A percentile compares a stretch with the other conserved stretches of the same genome.
phyloP scores from a whole-genome alignment of 2,797 vertebrate genomes.

The Peromyscus nudipes region DNA sequence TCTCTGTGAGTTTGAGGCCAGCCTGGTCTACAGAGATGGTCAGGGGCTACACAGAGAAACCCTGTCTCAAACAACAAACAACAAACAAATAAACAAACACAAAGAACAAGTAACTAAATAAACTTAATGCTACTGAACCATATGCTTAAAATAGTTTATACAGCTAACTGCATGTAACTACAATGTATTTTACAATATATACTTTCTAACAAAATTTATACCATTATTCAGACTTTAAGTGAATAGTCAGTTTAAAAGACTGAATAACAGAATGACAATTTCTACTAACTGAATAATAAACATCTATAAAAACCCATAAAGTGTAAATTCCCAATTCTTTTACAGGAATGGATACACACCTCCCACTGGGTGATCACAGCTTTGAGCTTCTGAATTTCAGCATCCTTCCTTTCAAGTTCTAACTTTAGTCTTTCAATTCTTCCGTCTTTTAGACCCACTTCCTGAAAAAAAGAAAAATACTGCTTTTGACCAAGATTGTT shows the following conservation, averaged over 20 bases:
- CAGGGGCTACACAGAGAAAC: background rate
- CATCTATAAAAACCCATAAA: conserved; percentile 33
- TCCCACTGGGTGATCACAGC: conserved; percentile 94
- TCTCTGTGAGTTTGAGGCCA: background rate
- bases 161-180: background rate
- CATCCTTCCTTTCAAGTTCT: conserved; percentile 96
- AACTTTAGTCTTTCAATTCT: conserved; percentile 95
- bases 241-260: conserved; percentile 59
- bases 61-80: background rate
- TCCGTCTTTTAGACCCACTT: conserved; percentile 90
- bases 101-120: background rate
- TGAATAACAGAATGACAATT: conserved; percentile 52
- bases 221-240: conserved; percentile 48
- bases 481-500: conserved; percentile 63
- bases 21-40: background rate
- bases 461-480: conserved; percentile 78
- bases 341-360: conserved; percentile 87
- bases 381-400: conserved; percentile 94
- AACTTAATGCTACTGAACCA: background rate
- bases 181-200: background rate
- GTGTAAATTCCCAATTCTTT: conserved; percentile 27
- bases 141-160: background rate
- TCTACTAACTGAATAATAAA: conserved; percentile 52
- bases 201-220: background rate
- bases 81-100: background rate